A percentile compares a stretch with the other conserved stretches of the same genome.
phyloP scores from a whole-genome alignment of 2,888 invertebrate species.

The Sphaerophoria taeniata region DNA sequence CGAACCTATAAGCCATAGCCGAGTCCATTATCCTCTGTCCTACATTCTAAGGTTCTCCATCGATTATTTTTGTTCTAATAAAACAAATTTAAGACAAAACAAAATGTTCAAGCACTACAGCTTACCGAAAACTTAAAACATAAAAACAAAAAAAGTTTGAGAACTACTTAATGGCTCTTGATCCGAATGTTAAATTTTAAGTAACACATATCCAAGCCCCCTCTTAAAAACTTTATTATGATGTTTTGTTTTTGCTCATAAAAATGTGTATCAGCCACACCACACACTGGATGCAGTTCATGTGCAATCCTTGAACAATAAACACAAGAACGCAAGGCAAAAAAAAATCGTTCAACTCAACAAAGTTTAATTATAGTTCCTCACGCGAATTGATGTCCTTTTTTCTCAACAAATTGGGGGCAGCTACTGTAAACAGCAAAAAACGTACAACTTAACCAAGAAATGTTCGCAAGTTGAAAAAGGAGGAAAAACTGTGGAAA shows the following conservation, averaged over 20 bases:
- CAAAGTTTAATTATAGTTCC: slow-evolving; percentile 80
- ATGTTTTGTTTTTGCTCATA: no score
- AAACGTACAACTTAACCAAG: no score
- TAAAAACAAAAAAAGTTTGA: background rate
- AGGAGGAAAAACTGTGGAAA: no score
- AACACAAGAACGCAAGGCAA: background rate
- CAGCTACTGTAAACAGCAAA: background rate
- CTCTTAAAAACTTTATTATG: no score
- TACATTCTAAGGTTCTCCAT: background rate
- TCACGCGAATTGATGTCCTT: slow-evolving; percentile 78
- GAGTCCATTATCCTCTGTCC: background rate
- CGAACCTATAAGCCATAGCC: no score
- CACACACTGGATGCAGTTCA: no score
- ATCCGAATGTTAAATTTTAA: slow-evolving; percentile 37
- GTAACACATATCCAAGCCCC: slow-evolving; percentile 2
- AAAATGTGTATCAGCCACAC: no score
- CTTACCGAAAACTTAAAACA: no score
- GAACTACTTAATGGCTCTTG: slow-evolving; percentile 28
- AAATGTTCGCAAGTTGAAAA: no score
- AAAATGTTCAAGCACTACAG: background rate
- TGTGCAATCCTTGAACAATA: background rate
- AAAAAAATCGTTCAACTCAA: slow-evolving; percentile 77
- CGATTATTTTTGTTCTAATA: background rate
- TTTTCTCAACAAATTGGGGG: slow-evolving; percentile 19
- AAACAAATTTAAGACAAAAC: background rate